Evolutionary conservation across 1,140 invertebrate species (phyloP).

Genomic region (Zaprionus capensis): DNA sequence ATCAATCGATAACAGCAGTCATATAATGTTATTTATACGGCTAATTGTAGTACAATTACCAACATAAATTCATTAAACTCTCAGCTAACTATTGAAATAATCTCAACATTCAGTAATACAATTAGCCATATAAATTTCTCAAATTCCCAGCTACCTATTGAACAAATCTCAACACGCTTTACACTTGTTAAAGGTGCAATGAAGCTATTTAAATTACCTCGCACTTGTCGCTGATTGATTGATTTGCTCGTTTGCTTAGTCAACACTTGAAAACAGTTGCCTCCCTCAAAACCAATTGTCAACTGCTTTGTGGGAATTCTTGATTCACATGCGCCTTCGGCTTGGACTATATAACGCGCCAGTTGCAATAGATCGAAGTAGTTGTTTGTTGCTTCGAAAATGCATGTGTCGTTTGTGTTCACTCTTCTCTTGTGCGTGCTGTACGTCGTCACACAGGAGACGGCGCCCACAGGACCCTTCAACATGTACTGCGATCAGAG

Average conservation of each 20-base stretch:
- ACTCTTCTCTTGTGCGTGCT: constrained; percentile 16
- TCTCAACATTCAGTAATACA: too few species aligned
- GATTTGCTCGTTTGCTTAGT: constrained; percentile 4
- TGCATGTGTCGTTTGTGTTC: constrained; percentile 11
- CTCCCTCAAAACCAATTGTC: constrained; percentile 41
- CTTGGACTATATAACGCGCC: constrained; percentile 16
- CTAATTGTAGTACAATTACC: too few species aligned
- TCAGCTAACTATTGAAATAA: too few species aligned
- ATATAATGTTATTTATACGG: too few species aligned
- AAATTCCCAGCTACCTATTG: background rate
- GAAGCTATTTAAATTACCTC: background rate
- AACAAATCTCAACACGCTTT: background rate
- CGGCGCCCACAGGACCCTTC: constrained; percentile 13
- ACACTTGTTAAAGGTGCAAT: background rate
- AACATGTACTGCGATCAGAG: constrained; percentile 50
- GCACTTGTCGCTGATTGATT: background rate
- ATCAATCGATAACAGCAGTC: too few species aligned
- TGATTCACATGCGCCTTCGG: background rate
- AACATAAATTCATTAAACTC: too few species aligned
- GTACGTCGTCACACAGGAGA: constrained; percentile 11
- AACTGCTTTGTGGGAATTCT: constrained; percentile 29
- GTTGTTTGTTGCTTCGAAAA: constrained; percentile 2
- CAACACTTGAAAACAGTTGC: constrained; percentile 3
- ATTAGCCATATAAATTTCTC: background rate
- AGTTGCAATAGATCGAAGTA: background rate